These are phyloP conservation scores for Drosophila neotestacea DNA, from an alignment of 2,888 invertebrate genomes.

Conservation along the genomic window DNA sequence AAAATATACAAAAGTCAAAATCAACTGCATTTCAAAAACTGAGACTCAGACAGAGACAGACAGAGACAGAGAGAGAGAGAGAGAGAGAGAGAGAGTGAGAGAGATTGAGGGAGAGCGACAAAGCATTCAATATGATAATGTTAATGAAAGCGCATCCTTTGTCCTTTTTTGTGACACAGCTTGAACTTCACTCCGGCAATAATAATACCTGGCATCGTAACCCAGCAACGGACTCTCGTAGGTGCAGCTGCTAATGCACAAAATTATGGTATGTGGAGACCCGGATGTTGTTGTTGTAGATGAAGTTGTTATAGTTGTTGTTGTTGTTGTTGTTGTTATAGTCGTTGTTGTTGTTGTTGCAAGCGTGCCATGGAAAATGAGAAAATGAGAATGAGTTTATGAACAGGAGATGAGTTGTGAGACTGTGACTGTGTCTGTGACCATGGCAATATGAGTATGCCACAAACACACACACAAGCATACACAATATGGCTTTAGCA, in stretches of 20 bases:
- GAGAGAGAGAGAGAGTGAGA: conserved; percentile 8
- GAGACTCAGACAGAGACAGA: background rate
- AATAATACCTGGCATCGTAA: conserved; percentile 84
- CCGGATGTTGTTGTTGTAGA: background rate
- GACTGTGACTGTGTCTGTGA: conserved; percentile 3
- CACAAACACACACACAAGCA: conserved; percentile 11
- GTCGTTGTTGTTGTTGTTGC: conserved; percentile 39
- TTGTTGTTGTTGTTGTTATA: conserved; percentile 38
- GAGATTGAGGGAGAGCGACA: conserved; percentile 22
- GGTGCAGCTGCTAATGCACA: conserved; percentile 79
- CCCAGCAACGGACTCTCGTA: conserved; percentile 84
- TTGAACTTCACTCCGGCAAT: conserved; percentile 19
- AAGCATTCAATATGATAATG: conserved; percentile 67
- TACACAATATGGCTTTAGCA: conserved; percentile 22
- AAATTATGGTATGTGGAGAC: conserved; percentile 50
- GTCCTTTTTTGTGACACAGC: conserved; percentile 11
- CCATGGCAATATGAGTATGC: conserved; percentile 33
- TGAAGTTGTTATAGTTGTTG: conserved; percentile 1
- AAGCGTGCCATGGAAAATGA: conserved; percentile 65
- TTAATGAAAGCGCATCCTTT: conserved; percentile 70
- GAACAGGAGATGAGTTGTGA: conserved; percentile 20
- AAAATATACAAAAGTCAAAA: conserved; percentile 35
- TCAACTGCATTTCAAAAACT: conserved; percentile 26
- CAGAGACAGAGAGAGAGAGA: background rate
- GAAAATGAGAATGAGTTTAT: conserved; percentile 51